Percentiles rank a stretch among this genome's conserved stretches.
phyloP scores from a whole-genome alignment of 2,888 invertebrate species.

The Coelopa pilipes region DNA sequence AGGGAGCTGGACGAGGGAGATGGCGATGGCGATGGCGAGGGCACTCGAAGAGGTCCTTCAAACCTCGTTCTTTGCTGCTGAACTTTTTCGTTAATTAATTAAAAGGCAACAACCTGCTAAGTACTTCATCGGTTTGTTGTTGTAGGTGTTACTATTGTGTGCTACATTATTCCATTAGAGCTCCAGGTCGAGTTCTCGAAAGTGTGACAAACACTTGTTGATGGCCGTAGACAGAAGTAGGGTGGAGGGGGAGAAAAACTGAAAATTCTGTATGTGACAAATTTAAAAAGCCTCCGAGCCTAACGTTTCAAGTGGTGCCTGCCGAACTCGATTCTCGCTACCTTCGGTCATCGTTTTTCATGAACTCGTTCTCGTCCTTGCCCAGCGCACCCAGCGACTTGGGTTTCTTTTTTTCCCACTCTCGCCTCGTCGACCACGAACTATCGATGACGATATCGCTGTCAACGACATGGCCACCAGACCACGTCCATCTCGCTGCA shows the following conservation, averaged over 20 bases:
- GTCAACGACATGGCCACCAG: background rate
- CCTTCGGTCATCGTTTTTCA: no score
- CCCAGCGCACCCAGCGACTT: no score
- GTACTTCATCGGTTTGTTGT: slow-evolving; percentile 2
- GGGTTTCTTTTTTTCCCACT: no score
- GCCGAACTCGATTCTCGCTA: no score
- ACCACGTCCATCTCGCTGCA: no score
- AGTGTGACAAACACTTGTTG: slow-evolving; percentile 24
- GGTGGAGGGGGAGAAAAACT: no score
- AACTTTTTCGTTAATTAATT: slow-evolving; percentile 26
- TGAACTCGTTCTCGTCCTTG: no score
- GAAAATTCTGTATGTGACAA: background rate
- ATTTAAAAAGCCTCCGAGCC: background rate
- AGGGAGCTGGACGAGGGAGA: background rate
- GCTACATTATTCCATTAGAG: slow-evolving; percentile 22
- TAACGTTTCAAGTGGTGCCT: no score
- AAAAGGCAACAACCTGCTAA: background rate
- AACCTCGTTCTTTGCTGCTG: slow-evolving; percentile 4
- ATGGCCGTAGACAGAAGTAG: no score
- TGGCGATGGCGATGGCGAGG: no score
- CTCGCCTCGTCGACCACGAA: background rate
- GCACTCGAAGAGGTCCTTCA: slow-evolving; percentile 2
- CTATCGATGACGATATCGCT: slow-evolving; percentile 29
- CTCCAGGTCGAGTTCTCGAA: slow-evolving; percentile 15
- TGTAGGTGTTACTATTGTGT: background rate